Base-by-base conservation (phyloP, 2,113 vertebrate species). In the Callorhinus ursinus region DNA sequence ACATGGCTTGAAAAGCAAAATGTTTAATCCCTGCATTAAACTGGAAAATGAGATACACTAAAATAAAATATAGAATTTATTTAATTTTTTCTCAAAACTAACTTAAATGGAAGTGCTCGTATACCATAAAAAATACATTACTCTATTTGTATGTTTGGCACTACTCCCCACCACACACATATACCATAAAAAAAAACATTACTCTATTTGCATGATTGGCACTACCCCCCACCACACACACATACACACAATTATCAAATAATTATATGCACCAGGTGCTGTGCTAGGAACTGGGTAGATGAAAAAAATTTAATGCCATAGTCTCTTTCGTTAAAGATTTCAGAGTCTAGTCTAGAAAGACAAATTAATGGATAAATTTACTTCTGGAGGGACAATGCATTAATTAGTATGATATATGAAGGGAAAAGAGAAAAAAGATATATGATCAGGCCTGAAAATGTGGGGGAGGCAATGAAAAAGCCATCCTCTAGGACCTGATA, bases 61-160 rank as follows among this genome's bases (percentile, higher is more conserved):
- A 94, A 85, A 76, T 81, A 89, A 85, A 61, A 84, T 33, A 2
- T 28, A 72, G 24, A 83, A 42, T 49, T 87, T 33, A 67, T 80
- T 87, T 94, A 7, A 74, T 82, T 95, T 97, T 77, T 77, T 63
- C 33, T 46, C 8, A 51, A 81, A 87, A 85, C 77, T 76, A 55
- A 77, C 19, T 71, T 77, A 80, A 88, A 18, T 91, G 53, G 39
- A 76, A 51, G 19, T 87, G 2, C 15, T 93, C 13, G 36, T 9
- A 65, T 77, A 71, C 11, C 39, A 85, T 31, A 61, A 39, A 76
- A 77, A 26, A 63, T 63, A 31, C 26, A 87, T 76, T 46, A 76
- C 10, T 82, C 12, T 67, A 55, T 96, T 94, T 83, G 21, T 11
- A 31, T 65, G 79, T 42, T 13, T 88, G 59, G 21, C 59, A 49